These are phyloP conservation scores for Sitophilus oryzae DNA, from an alignment of 1,140 invertebrate genomes.

Conservation along the genomic window DNA sequence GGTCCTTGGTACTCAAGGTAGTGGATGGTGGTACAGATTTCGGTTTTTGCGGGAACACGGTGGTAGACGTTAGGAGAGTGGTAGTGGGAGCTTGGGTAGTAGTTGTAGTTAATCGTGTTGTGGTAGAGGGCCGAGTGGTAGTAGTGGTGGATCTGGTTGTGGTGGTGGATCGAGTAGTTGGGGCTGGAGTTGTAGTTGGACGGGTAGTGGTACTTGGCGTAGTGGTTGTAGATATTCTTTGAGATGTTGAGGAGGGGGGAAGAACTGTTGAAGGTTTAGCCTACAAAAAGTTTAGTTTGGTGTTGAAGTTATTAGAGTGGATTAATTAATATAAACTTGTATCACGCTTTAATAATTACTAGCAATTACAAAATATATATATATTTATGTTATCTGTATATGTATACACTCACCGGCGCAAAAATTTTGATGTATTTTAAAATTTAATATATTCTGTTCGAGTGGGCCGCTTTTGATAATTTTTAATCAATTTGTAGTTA, in stretches of 20 bases:
- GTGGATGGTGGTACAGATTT: not conserved
- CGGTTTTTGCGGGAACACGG: not conserved
- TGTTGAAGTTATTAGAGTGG: not conserved
- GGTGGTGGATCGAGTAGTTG: conserved; percentile 13
- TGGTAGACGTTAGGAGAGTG: conserved; percentile 16
- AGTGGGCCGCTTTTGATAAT: too few relatives aligned
- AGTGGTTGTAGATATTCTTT: conserved; percentile 19
- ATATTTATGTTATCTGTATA: too few relatives aligned
- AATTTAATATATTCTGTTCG: too few relatives aligned
- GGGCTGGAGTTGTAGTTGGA: conserved; percentile 1
- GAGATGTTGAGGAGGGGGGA: conserved; percentile 20
- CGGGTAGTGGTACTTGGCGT: conserved; percentile 13
- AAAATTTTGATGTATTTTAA: too few relatives aligned
- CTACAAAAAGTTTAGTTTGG: conserved; percentile 12
- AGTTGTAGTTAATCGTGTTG: conserved; percentile 9
- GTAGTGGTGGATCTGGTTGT: conserved; percentile 7
- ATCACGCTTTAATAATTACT: too few relatives aligned
- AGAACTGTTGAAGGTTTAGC: conserved; percentile 20
- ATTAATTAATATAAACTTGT: too few relatives aligned
- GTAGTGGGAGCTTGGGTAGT: conserved; percentile 14
- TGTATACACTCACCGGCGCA: too few relatives aligned
- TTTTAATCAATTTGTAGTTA: too few relatives aligned
- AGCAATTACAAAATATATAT: not conserved
- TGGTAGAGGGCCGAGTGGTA: conserved; percentile 8
- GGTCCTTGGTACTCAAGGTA: conserved; percentile 4